Evolutionary conservation across 2,888 invertebrate genomes (phyloP).

Genomic region (Melangyna quadrimaculata): DNA sequence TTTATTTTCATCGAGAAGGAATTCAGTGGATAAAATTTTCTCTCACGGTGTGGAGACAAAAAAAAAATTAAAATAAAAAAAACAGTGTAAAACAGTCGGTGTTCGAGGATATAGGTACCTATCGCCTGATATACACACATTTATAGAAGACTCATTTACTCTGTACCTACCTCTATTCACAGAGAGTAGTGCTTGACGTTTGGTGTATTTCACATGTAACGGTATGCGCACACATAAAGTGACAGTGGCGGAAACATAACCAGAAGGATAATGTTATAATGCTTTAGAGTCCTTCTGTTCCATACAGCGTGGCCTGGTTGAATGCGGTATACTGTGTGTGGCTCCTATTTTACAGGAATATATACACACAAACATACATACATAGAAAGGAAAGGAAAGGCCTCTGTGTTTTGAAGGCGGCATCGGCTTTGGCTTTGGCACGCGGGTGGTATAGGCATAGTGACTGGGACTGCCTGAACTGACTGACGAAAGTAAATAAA

Average conservation of each 20-base stretch:
- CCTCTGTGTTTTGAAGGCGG: not conserved
- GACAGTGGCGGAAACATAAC: slow-evolving; percentile 80
- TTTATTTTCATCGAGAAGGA: slow-evolving; percentile 12
- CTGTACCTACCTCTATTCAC: slow-evolving; percentile 29
- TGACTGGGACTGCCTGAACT: slow-evolving; percentile 38
- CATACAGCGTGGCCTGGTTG: slow-evolving; percentile 4
- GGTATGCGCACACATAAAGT: slow-evolving; percentile 70
- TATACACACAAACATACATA: too few species aligned
- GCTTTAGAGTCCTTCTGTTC: slow-evolving; percentile 77
- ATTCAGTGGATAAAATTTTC: slow-evolving; percentile 47
- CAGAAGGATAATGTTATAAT: slow-evolving; percentile 81
- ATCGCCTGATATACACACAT: slow-evolving; percentile 3
- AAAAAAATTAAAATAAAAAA: not conserved
- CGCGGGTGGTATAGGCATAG: slow-evolving; percentile 1
- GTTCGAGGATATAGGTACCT: slow-evolving; percentile 48
- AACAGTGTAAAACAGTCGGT: slow-evolving; percentile 26
- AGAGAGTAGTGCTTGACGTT: slow-evolving; percentile 39
- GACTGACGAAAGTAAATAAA: slow-evolving; percentile 67
- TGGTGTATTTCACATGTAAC: slow-evolving; percentile 62
- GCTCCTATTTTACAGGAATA: slow-evolving; percentile 12
- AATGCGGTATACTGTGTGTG: not conserved
- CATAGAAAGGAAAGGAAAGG: too few species aligned
- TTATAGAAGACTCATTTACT: slow-evolving; percentile 31
- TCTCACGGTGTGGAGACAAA: slow-evolving; percentile 36
- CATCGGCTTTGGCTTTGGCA: too few species aligned